Evolutionary conservation across 2,113 vertebrate genomes (phyloP).

Genomic region (Podocnemis expansa): DNA sequence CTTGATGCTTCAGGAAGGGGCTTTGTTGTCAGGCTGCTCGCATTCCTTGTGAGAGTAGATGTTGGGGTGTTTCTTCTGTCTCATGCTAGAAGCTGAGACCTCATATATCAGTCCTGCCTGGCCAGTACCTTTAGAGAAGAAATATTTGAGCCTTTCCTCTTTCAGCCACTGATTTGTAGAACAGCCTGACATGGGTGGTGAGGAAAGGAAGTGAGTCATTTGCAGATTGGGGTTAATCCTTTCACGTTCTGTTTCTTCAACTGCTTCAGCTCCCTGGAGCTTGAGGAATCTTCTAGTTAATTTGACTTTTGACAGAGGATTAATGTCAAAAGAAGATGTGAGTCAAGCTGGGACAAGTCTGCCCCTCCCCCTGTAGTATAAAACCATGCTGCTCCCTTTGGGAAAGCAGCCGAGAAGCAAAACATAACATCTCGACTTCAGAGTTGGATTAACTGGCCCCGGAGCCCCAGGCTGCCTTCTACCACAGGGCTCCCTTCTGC

Average conservation of each 20-base stretch:
- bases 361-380: background rate
- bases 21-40: background rate
- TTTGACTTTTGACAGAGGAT: slow-evolving; percentile 59
- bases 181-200: background rate
- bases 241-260: background rate
- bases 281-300: slow-evolving; percentile 41
- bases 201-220: background rate
- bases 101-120: background rate
- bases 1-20: background rate
- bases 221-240: slow-evolving; percentile 48
- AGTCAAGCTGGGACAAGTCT: slow-evolving; percentile 12
- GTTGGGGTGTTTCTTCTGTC: background rate
- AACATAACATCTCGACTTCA: background rate
- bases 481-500: too few relatives aligned
- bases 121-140: background rate
- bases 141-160: background rate
- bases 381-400: background rate
- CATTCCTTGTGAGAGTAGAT: accelerated
- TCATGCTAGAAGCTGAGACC: background rate
- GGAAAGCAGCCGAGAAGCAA: background rate
- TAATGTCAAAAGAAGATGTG: slow-evolving; percentile 45
- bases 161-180: background rate
- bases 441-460: too few relatives aligned
- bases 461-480: too few relatives aligned
- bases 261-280: slow-evolving; percentile 14